phyloP scores from a whole-genome alignment of 2,888 invertebrate species.

The Conus canariensis region DNA sequence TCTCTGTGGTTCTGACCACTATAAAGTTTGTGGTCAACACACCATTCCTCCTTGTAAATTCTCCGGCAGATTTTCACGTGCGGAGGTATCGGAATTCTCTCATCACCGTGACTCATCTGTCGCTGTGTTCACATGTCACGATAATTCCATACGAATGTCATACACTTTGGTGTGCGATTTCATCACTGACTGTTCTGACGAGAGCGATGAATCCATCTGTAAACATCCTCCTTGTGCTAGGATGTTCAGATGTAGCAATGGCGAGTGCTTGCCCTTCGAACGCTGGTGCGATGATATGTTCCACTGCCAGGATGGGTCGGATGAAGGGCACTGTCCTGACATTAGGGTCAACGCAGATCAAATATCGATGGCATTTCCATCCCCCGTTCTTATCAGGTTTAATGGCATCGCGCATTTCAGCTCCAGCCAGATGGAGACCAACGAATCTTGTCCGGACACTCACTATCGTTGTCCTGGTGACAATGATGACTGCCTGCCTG shows the following conservation, averaged over 20 bases:
- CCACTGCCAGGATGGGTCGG: not conserved
- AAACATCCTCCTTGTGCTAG: not conserved
- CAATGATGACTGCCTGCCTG: not conserved
- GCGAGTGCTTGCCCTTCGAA: not conserved
- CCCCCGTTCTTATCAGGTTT: not conserved
- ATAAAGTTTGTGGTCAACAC: no score
- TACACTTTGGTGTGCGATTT: not conserved
- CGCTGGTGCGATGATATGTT: not conserved
- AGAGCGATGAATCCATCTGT: not conserved
- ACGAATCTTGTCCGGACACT: not conserved
- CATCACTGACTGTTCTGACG: not conserved
- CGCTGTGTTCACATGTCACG: no score
- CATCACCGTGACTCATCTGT: not conserved
- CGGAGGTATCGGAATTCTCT: no score
- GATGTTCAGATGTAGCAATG: not conserved
- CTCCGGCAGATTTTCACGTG: no score
- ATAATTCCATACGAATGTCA: not conserved
- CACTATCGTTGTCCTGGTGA: slow-evolving; percentile 12
- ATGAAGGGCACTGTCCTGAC: not conserved
- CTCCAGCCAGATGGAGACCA: not conserved
- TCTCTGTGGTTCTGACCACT: no score
- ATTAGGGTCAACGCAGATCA: not conserved
- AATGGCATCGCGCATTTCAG: not conserved
- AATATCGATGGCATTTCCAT: not conserved
- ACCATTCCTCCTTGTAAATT: not conserved